Conservation (phyloP, 2,113 vertebrate species). For the Xiphias gladius region DNA sequence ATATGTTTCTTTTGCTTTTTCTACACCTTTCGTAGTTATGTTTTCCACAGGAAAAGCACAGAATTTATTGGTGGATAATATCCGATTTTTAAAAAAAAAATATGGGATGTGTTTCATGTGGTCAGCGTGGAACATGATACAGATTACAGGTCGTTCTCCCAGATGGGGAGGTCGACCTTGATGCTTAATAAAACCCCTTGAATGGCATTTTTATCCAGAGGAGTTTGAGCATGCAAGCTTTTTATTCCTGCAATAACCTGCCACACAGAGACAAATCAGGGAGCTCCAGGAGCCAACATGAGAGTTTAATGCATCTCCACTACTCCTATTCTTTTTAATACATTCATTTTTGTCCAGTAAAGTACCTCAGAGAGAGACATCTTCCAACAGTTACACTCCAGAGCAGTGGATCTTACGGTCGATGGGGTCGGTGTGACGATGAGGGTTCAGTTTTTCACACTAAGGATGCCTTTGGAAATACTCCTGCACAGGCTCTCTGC, state of each 20-base stretch:
- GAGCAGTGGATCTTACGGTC: not conserved
- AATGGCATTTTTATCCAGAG: constrained; percentile 48
- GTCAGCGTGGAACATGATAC: not conserved
- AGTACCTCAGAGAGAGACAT: not conserved
- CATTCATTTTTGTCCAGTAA: not conserved
- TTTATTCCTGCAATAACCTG: not conserved
- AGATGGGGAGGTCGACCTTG: constrained; percentile 1
- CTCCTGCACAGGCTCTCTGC: not conserved
- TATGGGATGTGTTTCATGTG: not conserved
- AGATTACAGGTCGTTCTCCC: not conserved
- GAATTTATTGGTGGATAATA: not conserved
- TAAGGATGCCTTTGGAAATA: not conserved
- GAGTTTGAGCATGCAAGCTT: constrained; percentile 11
- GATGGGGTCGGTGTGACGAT: not conserved
- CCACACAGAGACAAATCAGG: constrained; percentile 8
- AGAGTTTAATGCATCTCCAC: not conserved
- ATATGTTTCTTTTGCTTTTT: not conserved
- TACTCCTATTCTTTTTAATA: not conserved
- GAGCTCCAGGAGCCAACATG: not conserved
- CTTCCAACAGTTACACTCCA: constrained; percentile 5
- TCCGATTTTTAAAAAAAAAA: not conserved
- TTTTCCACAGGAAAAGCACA: not conserved
- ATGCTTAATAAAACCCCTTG: constrained; percentile 45
- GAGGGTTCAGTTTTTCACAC: not conserved
- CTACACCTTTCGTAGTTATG: not conserved